Evolutionary conservation across 2,888 invertebrate species (phyloP), one percentile per base, ranked within the genome.

Genomic region (Stratiomys singularior): DNA sequence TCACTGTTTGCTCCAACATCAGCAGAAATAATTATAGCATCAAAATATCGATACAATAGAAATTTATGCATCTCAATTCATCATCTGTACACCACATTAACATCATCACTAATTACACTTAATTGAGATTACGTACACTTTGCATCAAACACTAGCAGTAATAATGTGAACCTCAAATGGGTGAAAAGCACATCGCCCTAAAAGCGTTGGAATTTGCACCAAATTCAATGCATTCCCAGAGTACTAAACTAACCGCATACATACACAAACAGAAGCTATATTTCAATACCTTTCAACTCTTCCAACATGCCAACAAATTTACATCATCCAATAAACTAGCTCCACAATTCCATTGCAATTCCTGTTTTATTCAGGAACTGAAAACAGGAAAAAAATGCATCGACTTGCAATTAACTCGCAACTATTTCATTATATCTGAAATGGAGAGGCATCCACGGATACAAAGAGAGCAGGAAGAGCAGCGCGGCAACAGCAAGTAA

Each of bases 351-450:
- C 37, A 37, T 3, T 5, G 5, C 37, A 37, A 5, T 37, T 3
- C 37, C 37, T 37, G 9, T 9, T 37, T 9, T 37, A 37, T 37
- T 37, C 52, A 52, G 15, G 4, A n/a, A 15, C 15, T 52, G 15
- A 52, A 52, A 4, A 13, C 18, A 9, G 4, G 7, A 15, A 9
- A 52, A 18, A 52, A 52, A 67, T 44, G 11, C 44, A 67, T 44
- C 67, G 5, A 1, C 44, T 67, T 69, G 69, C 47, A 69, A 46
- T 46, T 46, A 69, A 69, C 46, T 69, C 46, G 46, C 46, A 69
- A 69, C 69, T 69, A 69, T 69, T 69, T 69, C 69, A 69, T 69
- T 23, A 37, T 37, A 37, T 37, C 9, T 37, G 3, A 37, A 37
- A 37, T 37, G 37, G 9, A 37, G 37, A 37, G 37, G 3, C 3